These are phyloP conservation scores for Cyclargus thomasi DNA, from an alignment of 1,140 invertebrate species.

Conservation along the genomic window DNA sequence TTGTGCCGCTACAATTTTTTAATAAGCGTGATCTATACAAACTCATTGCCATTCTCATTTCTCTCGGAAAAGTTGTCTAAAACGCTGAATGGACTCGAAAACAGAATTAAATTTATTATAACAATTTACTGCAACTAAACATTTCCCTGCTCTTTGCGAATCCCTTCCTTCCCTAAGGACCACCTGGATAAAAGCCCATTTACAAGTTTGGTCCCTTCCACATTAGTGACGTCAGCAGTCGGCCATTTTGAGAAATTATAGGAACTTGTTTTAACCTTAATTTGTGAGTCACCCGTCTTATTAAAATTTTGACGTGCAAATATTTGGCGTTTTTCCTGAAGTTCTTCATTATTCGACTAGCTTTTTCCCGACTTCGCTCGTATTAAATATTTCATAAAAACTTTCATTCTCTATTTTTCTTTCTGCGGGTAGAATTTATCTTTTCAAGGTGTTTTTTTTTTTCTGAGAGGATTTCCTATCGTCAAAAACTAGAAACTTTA, in stretches of 20 bases:
- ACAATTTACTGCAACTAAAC: background rate
- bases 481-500: too few relatives aligned
- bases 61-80: too few relatives aligned
- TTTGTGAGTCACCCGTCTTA: background rate
- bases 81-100: background rate
- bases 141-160: background rate
- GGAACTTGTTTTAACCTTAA: background rate
- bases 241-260: too few relatives aligned
- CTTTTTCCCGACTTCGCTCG: too few relatives aligned
- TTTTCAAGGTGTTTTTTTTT: too few relatives aligned
- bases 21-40: too few relatives aligned
- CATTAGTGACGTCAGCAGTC: background rate
- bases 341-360: background rate
- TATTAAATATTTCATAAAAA: too few relatives aligned
- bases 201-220: background rate
- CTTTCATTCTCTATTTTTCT: too few relatives aligned
- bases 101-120: background rate
- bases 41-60: too few relatives aligned
- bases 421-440: too few relatives aligned
- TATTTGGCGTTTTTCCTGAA: background rate
- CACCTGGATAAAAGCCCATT: slow-evolving; percentile 2
- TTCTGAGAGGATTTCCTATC: too few relatives aligned
- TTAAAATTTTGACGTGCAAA: background rate
- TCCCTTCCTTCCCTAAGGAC: background rate
- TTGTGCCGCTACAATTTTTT: too few relatives aligned